A percentile compares a stretch with the other conserved stretches of the same genome.
Conservation (phyloP, 1,140 invertebrate species). For the Drosophila aff. region DNA sequence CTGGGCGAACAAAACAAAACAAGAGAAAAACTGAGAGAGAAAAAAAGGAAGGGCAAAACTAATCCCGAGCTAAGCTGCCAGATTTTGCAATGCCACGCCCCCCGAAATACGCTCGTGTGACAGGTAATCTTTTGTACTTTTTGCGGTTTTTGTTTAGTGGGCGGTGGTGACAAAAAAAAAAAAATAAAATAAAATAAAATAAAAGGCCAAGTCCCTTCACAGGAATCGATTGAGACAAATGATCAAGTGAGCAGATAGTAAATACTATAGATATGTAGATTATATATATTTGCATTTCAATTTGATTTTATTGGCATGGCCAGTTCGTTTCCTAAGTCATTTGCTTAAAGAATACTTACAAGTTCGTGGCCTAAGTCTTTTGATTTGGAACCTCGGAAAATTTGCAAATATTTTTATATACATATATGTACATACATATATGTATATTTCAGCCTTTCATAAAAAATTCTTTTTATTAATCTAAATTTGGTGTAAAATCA, state of each 20-base stretch:
- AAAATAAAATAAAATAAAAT: neutral
- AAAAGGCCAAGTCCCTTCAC: slow-evolving; percentile 13
- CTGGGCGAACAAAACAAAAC: slow-evolving; percentile 15
- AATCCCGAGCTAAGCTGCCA: slow-evolving; percentile 24
- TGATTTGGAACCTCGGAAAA: too few species aligned
- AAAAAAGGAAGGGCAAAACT: slow-evolving; percentile 6
- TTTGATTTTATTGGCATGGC: neutral
- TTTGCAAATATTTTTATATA: too few species aligned
- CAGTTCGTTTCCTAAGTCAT: too few species aligned
- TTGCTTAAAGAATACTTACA: too few species aligned
- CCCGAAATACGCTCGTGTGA: slow-evolving; percentile 19
- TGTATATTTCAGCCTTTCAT: too few species aligned
- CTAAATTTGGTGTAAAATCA: neutral
- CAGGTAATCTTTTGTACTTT: neutral
- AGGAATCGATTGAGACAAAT: slow-evolving; percentile 8
- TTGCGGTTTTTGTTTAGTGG: slow-evolving; percentile 24
- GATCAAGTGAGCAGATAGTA: neutral
- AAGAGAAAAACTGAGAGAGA: neutral
- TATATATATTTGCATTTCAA: neutral
- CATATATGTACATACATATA: too few species aligned
- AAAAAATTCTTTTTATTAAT: neutral
- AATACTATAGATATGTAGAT: neutral
- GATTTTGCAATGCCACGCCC: slow-evolving; percentile 33
- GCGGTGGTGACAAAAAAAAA: slow-evolving; percentile 13
- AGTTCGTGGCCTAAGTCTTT: too few species aligned